Base-by-base conservation (phyloP, 30 jellyfish, hydroid and myxozoan species). In the Cassiopea xamachana region DNA sequence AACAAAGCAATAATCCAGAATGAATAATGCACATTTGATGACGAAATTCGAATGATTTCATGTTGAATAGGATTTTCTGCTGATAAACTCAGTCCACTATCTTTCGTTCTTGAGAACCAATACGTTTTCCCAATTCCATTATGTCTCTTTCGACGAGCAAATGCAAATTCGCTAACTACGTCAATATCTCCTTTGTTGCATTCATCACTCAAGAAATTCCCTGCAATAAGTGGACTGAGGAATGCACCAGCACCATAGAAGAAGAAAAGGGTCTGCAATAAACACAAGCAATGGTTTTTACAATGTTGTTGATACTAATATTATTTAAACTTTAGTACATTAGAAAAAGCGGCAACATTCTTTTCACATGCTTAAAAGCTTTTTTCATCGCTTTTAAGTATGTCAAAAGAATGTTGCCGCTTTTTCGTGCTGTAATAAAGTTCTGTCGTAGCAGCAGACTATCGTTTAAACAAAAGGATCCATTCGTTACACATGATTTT, bases 211-310 rank as follows among this genome's bases (percentile, higher is more conserved):
- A 96, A 91, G 73, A 96, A 96, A 58, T 90, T 89, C 0, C 99
- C 99, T 27, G 99, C 99, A 48, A 96, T 91, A 27, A 96, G 96
- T 10, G 99, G 99, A 89, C 99, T 96, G 77, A 96, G 93, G 60
- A 96, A 96, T 6, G 99, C 99, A 48, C 99, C 99, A 47, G 96
- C 97, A 44, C 99, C 99, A 75, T 96, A 96, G 89, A 96, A 96
- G 84, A 96, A 96, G 81, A 96, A 96, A 46, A 96, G 89, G 16
- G 99, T 96, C 96, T 96, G 94, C 10, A 18, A 83, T 13, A 58
- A 50, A 2, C 12, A 10, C 12, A 6, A 55, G 12, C 10, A 55
- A 55, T 55, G 64, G 10, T 6, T 55, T 74, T 27, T 27, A 27
- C 39, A 27, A 27, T 27, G 39, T 27, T 27, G 39, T 27, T 27